phyloP scores from a whole-genome alignment of 2,113 vertebrate genomes.

The Serilophus lunatus region DNA sequence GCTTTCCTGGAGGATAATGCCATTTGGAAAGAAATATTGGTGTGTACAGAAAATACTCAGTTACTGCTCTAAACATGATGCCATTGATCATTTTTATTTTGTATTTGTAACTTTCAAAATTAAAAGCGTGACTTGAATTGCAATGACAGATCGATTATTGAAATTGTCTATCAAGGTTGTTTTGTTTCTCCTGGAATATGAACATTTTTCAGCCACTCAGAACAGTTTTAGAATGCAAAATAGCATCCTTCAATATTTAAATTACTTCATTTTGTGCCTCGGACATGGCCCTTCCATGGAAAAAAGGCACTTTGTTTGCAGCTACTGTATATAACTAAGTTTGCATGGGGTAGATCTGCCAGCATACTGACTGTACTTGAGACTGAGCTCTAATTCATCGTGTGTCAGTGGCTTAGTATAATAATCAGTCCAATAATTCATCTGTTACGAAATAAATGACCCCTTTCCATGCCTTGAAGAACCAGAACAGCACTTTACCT shows the following conservation, averaged over 20 bases:
- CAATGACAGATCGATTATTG: conserved; percentile 74
- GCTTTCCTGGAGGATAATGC: conserved; percentile 73
- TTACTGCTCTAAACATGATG: conserved; percentile 74
- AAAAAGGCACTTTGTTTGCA: conserved; percentile 73
- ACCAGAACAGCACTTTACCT: conserved; percentile 72
- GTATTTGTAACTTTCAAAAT: conserved; percentile 77
- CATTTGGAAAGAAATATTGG: conserved; percentile 68
- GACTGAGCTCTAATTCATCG: conserved; percentile 55
- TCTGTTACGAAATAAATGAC: conserved; percentile 42
- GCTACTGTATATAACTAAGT: conserved; percentile 70
- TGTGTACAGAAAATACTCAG: conserved; percentile 68
- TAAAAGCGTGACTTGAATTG: conserved; percentile 81
- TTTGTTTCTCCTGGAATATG: conserved; percentile 65
- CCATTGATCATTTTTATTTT: conserved; percentile 74
- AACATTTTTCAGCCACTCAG: conserved; percentile 61
- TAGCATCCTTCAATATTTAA: conserved; percentile 54
- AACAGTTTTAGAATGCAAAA: conserved; percentile 65
- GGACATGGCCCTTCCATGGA: conserved; percentile 52
- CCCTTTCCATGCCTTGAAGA: conserved; percentile 64
- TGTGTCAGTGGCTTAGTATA: conserved; percentile 45
- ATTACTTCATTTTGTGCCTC: conserved; percentile 67
- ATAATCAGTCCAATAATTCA: conserved; percentile 42
- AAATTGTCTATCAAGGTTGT: conserved; percentile 73
- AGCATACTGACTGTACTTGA: conserved; percentile 63
- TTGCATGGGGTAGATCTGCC: conserved; percentile 69